Evolutionary conservation across 2,888 invertebrate genomes (phyloP).

Genomic region (Spicauda simplicius): DNA sequence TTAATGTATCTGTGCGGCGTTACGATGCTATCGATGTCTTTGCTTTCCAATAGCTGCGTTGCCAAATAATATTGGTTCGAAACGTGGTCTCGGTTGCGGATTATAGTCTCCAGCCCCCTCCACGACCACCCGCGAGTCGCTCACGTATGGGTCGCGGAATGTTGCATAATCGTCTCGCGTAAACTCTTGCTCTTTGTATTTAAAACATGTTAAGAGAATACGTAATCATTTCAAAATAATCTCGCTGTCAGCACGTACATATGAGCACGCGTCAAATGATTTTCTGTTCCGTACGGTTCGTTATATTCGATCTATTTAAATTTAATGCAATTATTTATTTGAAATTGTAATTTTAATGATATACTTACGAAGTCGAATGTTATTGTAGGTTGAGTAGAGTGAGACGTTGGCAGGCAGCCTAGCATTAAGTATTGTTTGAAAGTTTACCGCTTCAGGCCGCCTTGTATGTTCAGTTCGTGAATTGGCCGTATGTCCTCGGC

Average conservation of each 20-base stretch:
- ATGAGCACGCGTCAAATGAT: constrained; percentile 35
- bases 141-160: constrained; percentile 57
- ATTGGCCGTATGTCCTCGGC: constrained; percentile 80
- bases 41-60: constrained; percentile 72
- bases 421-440: constrained; percentile 39
- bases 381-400: constrained; percentile 20
- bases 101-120: constrained; percentile 44
- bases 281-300: constrained; percentile 19
- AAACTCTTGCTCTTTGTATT: constrained; percentile 70
- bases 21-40: constrained; percentile 65
- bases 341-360: constrained; percentile 1
- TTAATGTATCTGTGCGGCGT: constrained; percentile 67
- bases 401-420: constrained; percentile 12
- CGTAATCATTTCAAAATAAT: constrained; percentile 63
- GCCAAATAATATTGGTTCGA: constrained; percentile 66
- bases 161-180: constrained; percentile 64
- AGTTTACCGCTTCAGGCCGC: constrained; percentile 60
- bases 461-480: constrained; percentile 67
- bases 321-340: constrained; percentile 2
- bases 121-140: constrained; percentile 45
- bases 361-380: not conserved
- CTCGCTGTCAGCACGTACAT: constrained; percentile 47
- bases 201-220: constrained; percentile 65
- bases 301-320: constrained; percentile 8
- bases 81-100: constrained; percentile 47